Evolutionary conservation across 2,113 vertebrate genomes (phyloP).

Genomic region (Colinus virginianus): DNA sequence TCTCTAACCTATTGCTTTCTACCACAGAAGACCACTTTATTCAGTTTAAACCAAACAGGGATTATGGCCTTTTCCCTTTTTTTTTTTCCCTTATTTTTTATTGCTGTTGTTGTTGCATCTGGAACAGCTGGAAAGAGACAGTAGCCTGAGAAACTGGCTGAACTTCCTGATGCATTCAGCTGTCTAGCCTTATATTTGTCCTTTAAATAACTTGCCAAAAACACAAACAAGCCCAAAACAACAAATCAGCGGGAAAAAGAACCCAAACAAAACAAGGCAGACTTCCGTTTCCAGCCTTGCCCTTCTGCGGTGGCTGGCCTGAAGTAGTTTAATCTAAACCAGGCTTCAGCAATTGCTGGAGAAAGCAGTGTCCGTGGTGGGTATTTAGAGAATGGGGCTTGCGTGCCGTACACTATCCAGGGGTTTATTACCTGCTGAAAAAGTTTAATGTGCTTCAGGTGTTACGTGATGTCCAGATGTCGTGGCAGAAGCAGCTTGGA

Average conservation of each 20-base stretch:
- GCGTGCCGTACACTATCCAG: neutral
- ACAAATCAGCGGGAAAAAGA: conserved; percentile 8
- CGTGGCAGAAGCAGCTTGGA: conserved; percentile 23
- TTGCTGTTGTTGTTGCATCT: neutral
- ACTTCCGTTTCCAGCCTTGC: conserved; percentile 47
- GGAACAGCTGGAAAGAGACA: conserved; percentile 43
- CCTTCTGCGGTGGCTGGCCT: conserved; percentile 34
- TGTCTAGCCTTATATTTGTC: conserved; percentile 34
- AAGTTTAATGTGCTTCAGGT: conserved; percentile 64
- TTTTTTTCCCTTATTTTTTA: neutral
- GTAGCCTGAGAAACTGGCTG: conserved; percentile 56
- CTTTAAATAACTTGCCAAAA: conserved; percentile 34
- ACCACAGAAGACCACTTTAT: neutral
- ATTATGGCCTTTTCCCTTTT: neutral
- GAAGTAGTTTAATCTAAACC: conserved; percentile 68
- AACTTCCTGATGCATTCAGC: conserved; percentile 25
- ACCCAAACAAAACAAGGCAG: conserved; percentile 20
- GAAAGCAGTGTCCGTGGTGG: conserved; percentile 50
- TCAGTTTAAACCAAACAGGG: neutral
- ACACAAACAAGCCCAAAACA: conserved; percentile 34
- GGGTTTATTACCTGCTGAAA: conserved; percentile 72
- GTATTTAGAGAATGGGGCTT: conserved; percentile 18
- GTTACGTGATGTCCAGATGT: conserved; percentile 55
- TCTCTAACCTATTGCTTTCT: neutral
- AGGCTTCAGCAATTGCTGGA: conserved; percentile 55